Percentiles rank a stretch among this genome's conserved stretches.
phyloP scores from a whole-genome alignment of 1,140 invertebrate genomes.

The Nasonia vitripennis region DNA sequence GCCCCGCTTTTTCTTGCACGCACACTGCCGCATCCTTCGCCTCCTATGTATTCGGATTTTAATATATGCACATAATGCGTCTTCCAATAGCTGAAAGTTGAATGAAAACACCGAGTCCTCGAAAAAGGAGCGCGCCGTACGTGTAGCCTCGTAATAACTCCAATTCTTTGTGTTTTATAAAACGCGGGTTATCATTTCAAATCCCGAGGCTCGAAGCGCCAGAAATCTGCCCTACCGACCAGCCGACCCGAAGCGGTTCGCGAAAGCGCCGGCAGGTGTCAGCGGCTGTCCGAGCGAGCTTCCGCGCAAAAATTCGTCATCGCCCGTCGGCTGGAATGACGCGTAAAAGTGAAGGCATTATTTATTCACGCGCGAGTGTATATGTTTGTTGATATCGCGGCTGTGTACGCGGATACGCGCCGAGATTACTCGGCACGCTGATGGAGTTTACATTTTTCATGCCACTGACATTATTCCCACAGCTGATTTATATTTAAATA shows the following conservation, averaged over 20 bases:
- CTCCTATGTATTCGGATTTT: neutral
- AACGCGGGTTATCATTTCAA: no score
- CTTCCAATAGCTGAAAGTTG: no score
- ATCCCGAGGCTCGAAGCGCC: no score
- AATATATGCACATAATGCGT: neutral
- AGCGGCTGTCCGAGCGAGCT: neutral
- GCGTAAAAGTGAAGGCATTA: no score
- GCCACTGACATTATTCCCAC: neutral
- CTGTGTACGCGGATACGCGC: no score
- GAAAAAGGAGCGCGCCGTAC: no score
- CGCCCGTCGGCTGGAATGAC: no score
- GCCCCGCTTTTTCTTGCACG: neutral
- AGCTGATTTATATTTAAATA: conserved; percentile 5
- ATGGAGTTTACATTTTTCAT: neutral
- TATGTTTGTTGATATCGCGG: neutral
- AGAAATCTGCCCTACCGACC: neutral
- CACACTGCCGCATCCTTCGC: neutral
- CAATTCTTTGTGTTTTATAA: no score
- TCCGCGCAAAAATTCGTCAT: neutral
- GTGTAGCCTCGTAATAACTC: no score
- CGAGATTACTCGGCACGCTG: neutral
- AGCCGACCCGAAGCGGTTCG: neutral
- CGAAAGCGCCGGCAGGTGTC: neutral
- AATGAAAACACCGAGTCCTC: no score
- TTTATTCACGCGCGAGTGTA: neutral